phyloP scores from a whole-genome alignment of 2,888 invertebrate genomes.

The Gisinianus flammeolus region DNA sequence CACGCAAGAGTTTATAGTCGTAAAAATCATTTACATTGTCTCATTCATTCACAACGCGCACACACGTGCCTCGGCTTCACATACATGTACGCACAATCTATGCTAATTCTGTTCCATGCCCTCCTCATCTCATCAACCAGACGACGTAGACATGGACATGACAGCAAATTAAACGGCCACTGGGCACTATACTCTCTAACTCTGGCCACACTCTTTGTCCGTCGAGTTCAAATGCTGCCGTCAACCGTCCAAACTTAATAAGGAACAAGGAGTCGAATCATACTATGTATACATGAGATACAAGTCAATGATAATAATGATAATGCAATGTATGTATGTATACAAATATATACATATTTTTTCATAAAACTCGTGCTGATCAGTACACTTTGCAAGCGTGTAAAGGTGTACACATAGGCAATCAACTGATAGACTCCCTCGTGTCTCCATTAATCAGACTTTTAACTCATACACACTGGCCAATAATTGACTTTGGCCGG shows the following conservation, averaged over 20 bases:
- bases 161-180: not conserved
- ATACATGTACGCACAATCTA: not conserved
- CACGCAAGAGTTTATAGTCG: too few relatives aligned
- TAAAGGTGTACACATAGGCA: not conserved
- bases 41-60: not conserved
- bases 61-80: not conserved
- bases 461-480: not conserved
- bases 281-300: not conserved
- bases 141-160: not conserved
- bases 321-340: too few relatives aligned
- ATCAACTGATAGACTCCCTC: not conserved
- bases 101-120: not conserved
- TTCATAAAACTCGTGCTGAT: not conserved
- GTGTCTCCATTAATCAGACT: not conserved
- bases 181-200: not conserved
- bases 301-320: not conserved
- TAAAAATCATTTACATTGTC: not conserved
- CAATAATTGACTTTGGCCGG: slow-evolving; percentile 30
- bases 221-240: not conserved
- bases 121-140: slow-evolving; percentile 1
- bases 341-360: too few relatives aligned
- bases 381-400: too few relatives aligned
- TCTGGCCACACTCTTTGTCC: not conserved
- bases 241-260: not conserved
- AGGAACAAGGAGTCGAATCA: not conserved